Conservation (phyloP, 2,888 invertebrate species). For the Trichopoda pennipes region DNA sequence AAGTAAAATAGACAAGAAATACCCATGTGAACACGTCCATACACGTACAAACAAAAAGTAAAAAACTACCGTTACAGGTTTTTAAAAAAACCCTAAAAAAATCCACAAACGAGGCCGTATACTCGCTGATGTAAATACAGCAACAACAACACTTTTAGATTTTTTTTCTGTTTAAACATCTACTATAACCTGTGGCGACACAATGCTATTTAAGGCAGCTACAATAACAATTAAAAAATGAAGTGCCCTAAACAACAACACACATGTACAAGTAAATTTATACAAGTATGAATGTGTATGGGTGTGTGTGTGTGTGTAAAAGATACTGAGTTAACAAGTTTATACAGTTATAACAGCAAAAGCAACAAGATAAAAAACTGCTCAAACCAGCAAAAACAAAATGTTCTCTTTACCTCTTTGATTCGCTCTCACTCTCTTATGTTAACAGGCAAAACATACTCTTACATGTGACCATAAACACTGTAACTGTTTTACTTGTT, state of each 20-base stretch:
- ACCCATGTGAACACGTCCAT: background rate
- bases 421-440: background rate
- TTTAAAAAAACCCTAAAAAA: conserved; percentile 22
- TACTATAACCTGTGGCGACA: conserved; percentile 60
- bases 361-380: conserved; percentile 18
- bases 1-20: conserved; percentile 17
- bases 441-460: conserved; percentile 3
- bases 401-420: background rate
- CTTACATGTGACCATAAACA: conserved; percentile 37
- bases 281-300: conserved; percentile 8
- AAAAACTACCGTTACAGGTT: conserved; percentile 24
- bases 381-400: background rate
- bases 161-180: conserved; percentile 29
- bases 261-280: conserved; percentile 16
- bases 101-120: conserved; percentile 13
- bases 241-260: conserved; percentile 55
- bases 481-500: conserved; percentile 30
- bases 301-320: background rate
- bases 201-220: conserved; percentile 62
- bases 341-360: conserved; percentile 27
- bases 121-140: background rate
- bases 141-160: background rate
- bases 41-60: background rate
- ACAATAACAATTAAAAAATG: conserved; percentile 49
- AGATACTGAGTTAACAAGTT: background rate